Percentiles rank a stretch among this genome's conserved stretches.
Conservation (phyloP, 2,888 invertebrate genomes). For the Liposcelis brunnea region DNA sequence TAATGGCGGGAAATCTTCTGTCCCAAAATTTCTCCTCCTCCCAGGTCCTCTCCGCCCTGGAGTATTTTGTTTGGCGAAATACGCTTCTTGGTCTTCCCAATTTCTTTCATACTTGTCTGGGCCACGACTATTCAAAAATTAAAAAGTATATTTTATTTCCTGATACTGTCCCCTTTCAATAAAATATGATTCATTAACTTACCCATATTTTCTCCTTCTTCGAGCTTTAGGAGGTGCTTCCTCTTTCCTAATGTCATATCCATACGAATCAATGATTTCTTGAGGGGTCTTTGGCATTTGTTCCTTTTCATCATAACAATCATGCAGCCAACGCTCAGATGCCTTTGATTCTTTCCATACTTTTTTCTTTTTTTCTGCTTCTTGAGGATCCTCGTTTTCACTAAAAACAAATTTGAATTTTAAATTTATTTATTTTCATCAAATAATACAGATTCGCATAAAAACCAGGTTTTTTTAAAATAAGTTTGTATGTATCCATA, state of each 20-base stretch:
- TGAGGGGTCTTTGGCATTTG: slow-evolving; percentile 75
- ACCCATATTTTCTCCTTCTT: slow-evolving; percentile 74
- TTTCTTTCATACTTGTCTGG: slow-evolving; percentile 83
- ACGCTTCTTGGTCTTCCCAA: slow-evolving; percentile 87
- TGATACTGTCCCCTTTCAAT: not conserved
- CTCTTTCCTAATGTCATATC: slow-evolving; percentile 87
- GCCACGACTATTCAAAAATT: slow-evolving; percentile 44
- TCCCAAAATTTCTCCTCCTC: slow-evolving; percentile 6
- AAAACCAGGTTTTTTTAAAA: no score
- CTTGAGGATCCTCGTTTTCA: slow-evolving; percentile 11
- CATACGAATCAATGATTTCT: slow-evolving; percentile 71
- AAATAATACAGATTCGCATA: slow-evolving; percentile 10
- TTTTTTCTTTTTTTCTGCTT: slow-evolving; percentile 27
- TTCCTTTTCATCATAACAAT: slow-evolving; percentile 62
- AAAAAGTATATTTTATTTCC: slow-evolving; percentile 1
- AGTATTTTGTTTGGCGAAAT: slow-evolving; percentile 34
- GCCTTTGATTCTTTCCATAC: slow-evolving; percentile 38
- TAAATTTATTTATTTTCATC: slow-evolving; percentile 6
- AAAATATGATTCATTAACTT: slow-evolving; percentile 19
- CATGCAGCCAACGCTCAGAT: slow-evolving; percentile 64
- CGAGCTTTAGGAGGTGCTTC: slow-evolving; percentile 79
- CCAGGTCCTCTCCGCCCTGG: no score
- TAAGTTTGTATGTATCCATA: no score
- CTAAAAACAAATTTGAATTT: slow-evolving; percentile 4
- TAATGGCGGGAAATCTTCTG: slow-evolving; percentile 20